A percentile compares a stretch with the other conserved stretches of the same genome.
These are phyloP conservation scores for Bombus sylvicola DNA, from an alignment of 1,140 invertebrate species.

Conservation along the genomic window DNA sequence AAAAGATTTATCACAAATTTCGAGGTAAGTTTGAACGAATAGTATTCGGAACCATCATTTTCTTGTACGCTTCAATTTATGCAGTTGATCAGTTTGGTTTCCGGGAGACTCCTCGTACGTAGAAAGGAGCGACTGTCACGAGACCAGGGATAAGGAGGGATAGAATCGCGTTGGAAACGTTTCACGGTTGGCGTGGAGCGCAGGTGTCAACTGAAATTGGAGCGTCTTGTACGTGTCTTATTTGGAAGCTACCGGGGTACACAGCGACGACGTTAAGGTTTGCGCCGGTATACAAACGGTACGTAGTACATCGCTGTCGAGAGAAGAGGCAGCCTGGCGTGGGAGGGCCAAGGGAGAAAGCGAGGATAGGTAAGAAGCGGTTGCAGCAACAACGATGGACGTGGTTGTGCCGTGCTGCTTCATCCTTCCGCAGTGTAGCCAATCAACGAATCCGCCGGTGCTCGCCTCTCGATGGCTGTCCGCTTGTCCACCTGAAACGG, in stretches of 20 bases:
- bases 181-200: conserved; percentile 71
- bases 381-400: conserved; percentile 52
- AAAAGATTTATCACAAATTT: too few species aligned
- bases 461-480: conserved; percentile 64
- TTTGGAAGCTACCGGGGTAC: conserved; percentile 69
- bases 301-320: conserved; percentile 72
- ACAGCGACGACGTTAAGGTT: conserved; percentile 25
- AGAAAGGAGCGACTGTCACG: too few species aligned
- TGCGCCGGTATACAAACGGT: conserved; percentile 73
- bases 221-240: conserved; percentile 80
- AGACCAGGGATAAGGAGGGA: not conserved
- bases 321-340: not conserved
- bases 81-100: too few species aligned
- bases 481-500: conserved; percentile 63
- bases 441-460: conserved; percentile 65
- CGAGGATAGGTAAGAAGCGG: conserved; percentile 43
- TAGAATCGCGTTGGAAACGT: conserved; percentile 33
- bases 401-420: conserved; percentile 52
- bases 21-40: too few species aligned
- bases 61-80: too few species aligned
- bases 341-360: not conserved
- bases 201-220: conserved; percentile 80
- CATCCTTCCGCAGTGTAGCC: conserved; percentile 61
- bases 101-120: too few species aligned
- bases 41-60: too few species aligned